Evolutionary conservation across 53 echinoderm and acorn worm species (phyloP).

Genomic region (Stichopus horrens): DNA sequence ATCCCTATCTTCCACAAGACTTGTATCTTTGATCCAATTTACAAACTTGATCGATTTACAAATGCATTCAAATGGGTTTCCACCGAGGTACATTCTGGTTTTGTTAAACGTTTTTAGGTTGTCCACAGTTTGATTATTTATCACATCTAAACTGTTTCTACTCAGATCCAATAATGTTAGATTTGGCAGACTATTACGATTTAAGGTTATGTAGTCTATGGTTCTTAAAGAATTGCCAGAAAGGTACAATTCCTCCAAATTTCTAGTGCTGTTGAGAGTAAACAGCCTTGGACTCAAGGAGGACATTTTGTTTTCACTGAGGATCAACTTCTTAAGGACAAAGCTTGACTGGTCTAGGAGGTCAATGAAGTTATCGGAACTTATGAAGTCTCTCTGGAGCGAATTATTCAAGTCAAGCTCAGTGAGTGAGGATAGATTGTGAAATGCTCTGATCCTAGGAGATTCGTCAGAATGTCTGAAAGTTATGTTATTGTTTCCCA

Average conservation of each 20-base stretch:
- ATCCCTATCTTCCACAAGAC: constrained; percentile 50
- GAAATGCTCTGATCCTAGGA: constrained; percentile 16
- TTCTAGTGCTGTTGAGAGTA: background rate
- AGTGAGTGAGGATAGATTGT: constrained; percentile 44
- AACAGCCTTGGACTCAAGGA: constrained; percentile 37
- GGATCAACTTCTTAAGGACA: constrained; percentile 50
- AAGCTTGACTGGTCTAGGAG: constrained; percentile 42
- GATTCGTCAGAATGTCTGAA: background rate
- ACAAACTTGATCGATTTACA: constrained; percentile 61
- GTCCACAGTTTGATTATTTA: constrained; percentile 46
- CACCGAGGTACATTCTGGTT: constrained; percentile 51
- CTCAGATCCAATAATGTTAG: constrained; percentile 66
- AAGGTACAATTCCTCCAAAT: constrained; percentile 55
- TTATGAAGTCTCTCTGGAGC: constrained; percentile 40
- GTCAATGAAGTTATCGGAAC: constrained; percentile 42
- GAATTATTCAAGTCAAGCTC: constrained; percentile 65
- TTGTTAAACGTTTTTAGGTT: constrained; percentile 48
- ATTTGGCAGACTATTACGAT: constrained; percentile 50
- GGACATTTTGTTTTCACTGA: constrained; percentile 71
- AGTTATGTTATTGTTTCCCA: constrained; percentile 60
- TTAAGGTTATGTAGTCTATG: constrained; percentile 46
- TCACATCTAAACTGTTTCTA: constrained; percentile 53
- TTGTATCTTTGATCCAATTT: constrained; percentile 64
- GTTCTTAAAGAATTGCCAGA: constrained; percentile 50
- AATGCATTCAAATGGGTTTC: constrained; percentile 74